Evolutionary conservation across 2,888 invertebrate species (phyloP).

Genomic region (Drosophila mercatorum): DNA sequence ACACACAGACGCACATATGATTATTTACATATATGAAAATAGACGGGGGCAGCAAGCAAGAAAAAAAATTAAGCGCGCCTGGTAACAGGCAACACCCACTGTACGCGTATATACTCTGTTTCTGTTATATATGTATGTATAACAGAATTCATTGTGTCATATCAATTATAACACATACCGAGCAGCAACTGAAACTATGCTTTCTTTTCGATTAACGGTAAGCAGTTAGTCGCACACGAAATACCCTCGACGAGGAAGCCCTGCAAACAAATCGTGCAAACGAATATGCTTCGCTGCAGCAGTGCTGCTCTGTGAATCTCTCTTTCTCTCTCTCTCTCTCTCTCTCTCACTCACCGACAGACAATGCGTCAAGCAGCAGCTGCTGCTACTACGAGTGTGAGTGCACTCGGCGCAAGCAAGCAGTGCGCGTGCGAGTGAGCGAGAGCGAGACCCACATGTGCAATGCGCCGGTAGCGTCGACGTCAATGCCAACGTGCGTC

Average conservation of each 20-base stretch:
- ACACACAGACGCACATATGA: neutral
- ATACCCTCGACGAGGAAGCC: neutral
- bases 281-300: neutral
- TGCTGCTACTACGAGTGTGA: constrained; percentile 27
- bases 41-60: neutral
- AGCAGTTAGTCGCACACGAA: neutral
- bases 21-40: constrained; percentile 8
- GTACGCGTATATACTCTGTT: neutral
- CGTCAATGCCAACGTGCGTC: neutral
- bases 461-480: constrained; percentile 4
- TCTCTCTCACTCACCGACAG: neutral
- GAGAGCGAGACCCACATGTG: constrained; percentile 9
- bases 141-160: neutral
- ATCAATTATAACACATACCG: neutral
- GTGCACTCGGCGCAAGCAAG: constrained; percentile 43
- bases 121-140: neutral
- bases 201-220: neutral
- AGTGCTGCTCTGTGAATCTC: neutral
- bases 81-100: constrained; percentile 36
- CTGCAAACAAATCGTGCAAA: neutral
- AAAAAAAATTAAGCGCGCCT: constrained; percentile 16
- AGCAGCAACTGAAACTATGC: neutral
- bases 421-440: neutral
- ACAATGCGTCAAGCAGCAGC: constrained; percentile 7
- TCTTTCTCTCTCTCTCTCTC: neutral